Conservation (phyloP, 37 sponge, comb jelly and placozoan genomes). For the Hexactinellida sp. region DNA sequence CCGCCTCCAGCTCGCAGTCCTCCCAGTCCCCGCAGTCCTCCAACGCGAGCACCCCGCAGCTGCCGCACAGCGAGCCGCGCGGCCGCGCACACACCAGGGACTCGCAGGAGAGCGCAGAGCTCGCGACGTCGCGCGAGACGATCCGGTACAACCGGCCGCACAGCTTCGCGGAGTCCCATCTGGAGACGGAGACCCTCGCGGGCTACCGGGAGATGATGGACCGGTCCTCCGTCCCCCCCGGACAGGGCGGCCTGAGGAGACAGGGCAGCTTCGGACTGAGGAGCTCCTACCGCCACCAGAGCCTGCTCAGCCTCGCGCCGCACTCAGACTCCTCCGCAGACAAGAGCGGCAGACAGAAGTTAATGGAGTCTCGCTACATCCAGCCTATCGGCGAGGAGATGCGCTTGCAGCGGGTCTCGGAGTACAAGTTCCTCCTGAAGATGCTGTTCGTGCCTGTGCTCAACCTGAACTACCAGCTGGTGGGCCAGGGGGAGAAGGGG, state of each 20-base stretch:
- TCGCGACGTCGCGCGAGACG: not conserved
- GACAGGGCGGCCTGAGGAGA: not conserved
- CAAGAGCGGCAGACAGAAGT: not conserved
- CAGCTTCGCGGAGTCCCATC: not conserved
- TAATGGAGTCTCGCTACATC: not conserved
- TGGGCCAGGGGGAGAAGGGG: not conserved
- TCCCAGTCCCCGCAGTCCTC: conserved; percentile 6
- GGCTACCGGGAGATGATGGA: not conserved
- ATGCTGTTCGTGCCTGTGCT: not conserved
- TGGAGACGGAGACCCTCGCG: not conserved
- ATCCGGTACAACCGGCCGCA: not conserved
- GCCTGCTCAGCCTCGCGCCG: not conserved
- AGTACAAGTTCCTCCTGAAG: conserved; percentile 4
- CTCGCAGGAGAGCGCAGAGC: not conserved
- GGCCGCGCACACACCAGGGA: not conserved
- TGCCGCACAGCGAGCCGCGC: not conserved
- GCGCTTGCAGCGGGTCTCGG: not conserved
- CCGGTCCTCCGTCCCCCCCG: not conserved
- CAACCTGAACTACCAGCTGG: not conserved
- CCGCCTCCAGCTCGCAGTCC: not conserved
- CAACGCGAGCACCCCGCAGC: not conserved
- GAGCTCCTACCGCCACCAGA: not conserved
- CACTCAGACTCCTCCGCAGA: not conserved
- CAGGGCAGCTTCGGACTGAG: not conserved
- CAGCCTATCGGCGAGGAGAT: not conserved